Percentiles rank a stretch among this genome's conserved stretches.
phyloP scores from a whole-genome alignment of 1,140 invertebrate species.

The Meloidogyne hapla region DNA sequence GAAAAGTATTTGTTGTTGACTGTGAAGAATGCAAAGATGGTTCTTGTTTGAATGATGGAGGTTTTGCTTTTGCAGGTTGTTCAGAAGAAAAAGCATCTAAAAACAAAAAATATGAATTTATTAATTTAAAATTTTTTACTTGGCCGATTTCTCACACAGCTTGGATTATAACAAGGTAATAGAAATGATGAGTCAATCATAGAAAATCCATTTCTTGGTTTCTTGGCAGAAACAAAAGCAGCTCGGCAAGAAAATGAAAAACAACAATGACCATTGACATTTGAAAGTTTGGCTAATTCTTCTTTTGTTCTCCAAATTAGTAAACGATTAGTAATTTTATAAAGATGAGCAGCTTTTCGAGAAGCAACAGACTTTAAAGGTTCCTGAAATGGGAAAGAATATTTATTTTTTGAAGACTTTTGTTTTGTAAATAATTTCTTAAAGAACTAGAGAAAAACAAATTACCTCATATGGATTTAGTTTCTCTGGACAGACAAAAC shows the following conservation, averaged over 20 bases:
- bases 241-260: neutral
- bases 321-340: conserved; percentile 25
- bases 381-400: neutral
- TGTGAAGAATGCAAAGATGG: neutral
- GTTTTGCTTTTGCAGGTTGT: neutral
- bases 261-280: neutral
- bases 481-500: conserved; percentile 22
- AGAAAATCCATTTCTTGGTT: neutral
- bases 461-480: neutral
- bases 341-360: conserved; percentile 17
- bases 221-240: neutral
- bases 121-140: neutral
- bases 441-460: neutral
- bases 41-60: neutral
- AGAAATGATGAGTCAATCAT: neutral
- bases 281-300: neutral
- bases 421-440: neutral
- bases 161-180: conserved; percentile 38
- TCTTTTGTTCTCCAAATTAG: conserved; percentile 29
- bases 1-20: conserved; percentile 41
- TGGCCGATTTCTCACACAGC: conserved; percentile 22
- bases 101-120: neutral
- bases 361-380: conserved; percentile 7
- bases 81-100: neutral
- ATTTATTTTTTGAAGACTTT: too few species aligned